Evolutionary conservation across 2,888 invertebrate genomes (phyloP), one percentile per base, ranked within the genome.

Genomic region (Mesopsocus fuscifrons): DNA sequence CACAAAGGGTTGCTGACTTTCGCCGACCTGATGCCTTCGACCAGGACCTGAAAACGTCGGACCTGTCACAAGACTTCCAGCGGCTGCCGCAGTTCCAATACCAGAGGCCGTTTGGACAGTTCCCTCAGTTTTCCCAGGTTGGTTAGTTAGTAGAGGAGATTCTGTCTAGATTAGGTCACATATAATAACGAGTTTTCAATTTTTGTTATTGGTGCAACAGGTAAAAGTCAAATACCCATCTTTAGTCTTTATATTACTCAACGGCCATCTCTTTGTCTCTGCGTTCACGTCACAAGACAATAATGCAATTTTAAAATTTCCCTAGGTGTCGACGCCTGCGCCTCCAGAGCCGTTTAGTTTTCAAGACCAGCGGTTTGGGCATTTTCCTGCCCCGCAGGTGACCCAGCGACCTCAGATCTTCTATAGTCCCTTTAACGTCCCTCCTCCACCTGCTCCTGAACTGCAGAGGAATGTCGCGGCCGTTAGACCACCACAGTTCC

Each of bases 301-400:
- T 8, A 6, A 15, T 8, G 18, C 6, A 21, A 6, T 26, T 6
- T 3, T 5, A 5, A 3, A 6, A 5, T 38, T 38, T 20, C 38
- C 38, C 4, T 20, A 38, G 11, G 26, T 26, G 5, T 38, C 38
- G 17, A 38, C 38, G 16, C 5, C 21, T 6, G 38, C 17, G n/a
- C 8, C 38, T 13, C 38, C 34, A 34, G 18, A 34, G 13, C 9
- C 34, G 18, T 34, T 9, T 11, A 26, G 26, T 11, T 26, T 38
- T 18, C 38, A 5, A 4, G 38, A 38, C 38, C 38, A 38, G 21
- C 16, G 21, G 17, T 38, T 38, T 38, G 38, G 38, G n/a, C 38
- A 38, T 38, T 20, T 38, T 38, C 38, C 38, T 38, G 18, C 17
- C 6, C 38, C 16, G 20, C 18, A 5, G 5, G 38, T 38, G 6